Evolutionary conservation across 2,888 invertebrate species (phyloP), one percentile per base, ranked within the genome.

Genomic region (Xanthorhoe spadicearia): DNA sequence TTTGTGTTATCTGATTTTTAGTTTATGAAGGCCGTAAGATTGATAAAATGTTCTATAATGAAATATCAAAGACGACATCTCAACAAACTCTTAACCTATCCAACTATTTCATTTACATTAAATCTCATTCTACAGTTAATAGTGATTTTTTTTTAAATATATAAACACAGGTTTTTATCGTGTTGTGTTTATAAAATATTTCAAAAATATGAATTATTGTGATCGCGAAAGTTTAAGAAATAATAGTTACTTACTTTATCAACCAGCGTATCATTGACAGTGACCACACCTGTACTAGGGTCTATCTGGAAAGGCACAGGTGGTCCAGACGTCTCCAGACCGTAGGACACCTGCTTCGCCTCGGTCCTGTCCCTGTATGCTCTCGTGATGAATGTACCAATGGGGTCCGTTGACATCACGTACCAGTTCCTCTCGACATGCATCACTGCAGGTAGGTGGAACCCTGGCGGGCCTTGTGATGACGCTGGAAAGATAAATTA

Each of bases 301-400:
- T 98, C 95, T 69, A 98, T 97, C 52, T 94, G 88, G 83, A 98
- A 98, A 0, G 97, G 97, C 19, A 96, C 91, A 4, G 94, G 94
- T 0, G 90, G 87, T 0, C 90, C 92, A 0, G 81, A 82, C 0
- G 95, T 94, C 83, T 97, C 97, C 69, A 97, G 83, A 0, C 96
- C 96, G 77, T 94, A 97, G 56, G 92, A 94, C 43, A 97, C 90
- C 9, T 90, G 89, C 78, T 95, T 95, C 18, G 94, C 93, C 74
- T 96, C 96, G 0, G 93, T 92, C 75, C 95, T 95, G 54, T 95
- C 94, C n/a, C 95, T 95, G 68, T 94, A 94, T 8, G 95, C 96
- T 73, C 95, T 94, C 28, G 96, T 95, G 59, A 97, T 95, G 56
- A 95, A 92, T 28, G 95, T 94, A 13, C 97, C 97, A n/a, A 97